A percentile compares a stretch with the other conserved stretches of the same genome.
phyloP scores from a whole-genome alignment of 1,140 invertebrate species.

The Microplitis demolitor region DNA sequence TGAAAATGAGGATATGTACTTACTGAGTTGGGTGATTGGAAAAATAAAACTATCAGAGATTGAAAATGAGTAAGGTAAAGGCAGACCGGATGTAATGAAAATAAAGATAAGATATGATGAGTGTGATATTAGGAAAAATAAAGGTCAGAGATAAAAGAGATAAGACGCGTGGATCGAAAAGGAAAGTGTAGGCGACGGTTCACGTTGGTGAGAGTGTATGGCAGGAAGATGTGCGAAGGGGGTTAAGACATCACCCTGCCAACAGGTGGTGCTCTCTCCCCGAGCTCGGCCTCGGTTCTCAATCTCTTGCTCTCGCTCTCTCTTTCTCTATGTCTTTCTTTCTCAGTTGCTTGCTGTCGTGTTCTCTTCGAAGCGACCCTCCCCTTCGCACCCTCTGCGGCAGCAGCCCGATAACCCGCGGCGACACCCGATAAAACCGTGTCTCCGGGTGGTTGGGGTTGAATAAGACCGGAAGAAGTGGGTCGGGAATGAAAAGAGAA shows the following conservation, averaged over 20 bases:
- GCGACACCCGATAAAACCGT: slow-evolving; percentile 34
- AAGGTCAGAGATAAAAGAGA: slow-evolving; percentile 7
- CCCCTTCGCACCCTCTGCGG: slow-evolving; percentile 23
- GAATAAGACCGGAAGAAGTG: slow-evolving; percentile 25
- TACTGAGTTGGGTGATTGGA: no score
- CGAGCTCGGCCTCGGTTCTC: slow-evolving; percentile 8
- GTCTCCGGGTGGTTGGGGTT: slow-evolving; percentile 23
- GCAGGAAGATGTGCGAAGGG: slow-evolving; percentile 27
- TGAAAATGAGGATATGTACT: no score
- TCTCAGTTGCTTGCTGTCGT: background rate
- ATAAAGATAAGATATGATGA: background rate
- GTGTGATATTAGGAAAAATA: background rate
- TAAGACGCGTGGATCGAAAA: slow-evolving; percentile 12
- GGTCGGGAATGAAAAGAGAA: slow-evolving; percentile 15
- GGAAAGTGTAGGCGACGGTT: slow-evolving; percentile 22
- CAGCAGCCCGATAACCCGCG: slow-evolving; percentile 33
- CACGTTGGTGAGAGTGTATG: background rate
- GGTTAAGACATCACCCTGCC: slow-evolving; percentile 34
- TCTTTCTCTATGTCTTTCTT: background rate
- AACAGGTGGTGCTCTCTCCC: slow-evolving; percentile 32
- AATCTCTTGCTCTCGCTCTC: slow-evolving; percentile 1
- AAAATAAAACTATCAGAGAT: no score
- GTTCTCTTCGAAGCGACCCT: slow-evolving; percentile 1
- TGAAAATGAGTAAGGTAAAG: no score
- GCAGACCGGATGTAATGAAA: background rate